Percentiles rank a stretch among this genome's conserved stretches.
These are phyloP conservation scores for Pygoscelis antarcticus DNA, from an alignment of 2,113 vertebrate genomes.

Conservation along the genomic window DNA sequence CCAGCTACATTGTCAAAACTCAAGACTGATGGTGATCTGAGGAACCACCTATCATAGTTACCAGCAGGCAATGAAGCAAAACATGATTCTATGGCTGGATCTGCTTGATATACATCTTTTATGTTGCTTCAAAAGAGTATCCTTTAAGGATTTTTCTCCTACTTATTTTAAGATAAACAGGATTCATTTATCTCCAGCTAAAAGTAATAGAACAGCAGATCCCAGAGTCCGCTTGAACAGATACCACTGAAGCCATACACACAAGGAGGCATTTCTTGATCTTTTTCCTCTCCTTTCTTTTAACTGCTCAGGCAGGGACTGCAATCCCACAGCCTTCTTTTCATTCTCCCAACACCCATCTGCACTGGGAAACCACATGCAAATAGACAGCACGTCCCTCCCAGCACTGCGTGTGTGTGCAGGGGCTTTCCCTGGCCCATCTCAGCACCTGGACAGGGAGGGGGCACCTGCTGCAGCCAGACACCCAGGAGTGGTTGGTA, in stretches of 20 bases:
- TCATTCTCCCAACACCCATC: neutral
- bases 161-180: neutral
- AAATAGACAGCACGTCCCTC: neutral
- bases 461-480: neutral
- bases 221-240: neutral
- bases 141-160: neutral
- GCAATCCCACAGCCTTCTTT: neutral
- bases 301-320: neutral
- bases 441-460: no score
- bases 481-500: neutral
- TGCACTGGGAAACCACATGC: neutral
- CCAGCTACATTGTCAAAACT: neutral
- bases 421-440: neutral
- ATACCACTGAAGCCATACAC: neutral
- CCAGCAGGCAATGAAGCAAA: neutral
- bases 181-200: neutral
- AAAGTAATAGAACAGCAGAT: neutral
- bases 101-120: neutral
- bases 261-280: neutral
- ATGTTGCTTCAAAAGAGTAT: neutral
- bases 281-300: neutral
- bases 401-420: rapidly evolving
- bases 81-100: neutral
- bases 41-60: neutral
- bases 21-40: neutral